Percentiles rank a stretch among this genome's conserved stretches.
Conservation (phyloP, 1,140 invertebrate species). For the Lordiphosa stackelbergi region DNA sequence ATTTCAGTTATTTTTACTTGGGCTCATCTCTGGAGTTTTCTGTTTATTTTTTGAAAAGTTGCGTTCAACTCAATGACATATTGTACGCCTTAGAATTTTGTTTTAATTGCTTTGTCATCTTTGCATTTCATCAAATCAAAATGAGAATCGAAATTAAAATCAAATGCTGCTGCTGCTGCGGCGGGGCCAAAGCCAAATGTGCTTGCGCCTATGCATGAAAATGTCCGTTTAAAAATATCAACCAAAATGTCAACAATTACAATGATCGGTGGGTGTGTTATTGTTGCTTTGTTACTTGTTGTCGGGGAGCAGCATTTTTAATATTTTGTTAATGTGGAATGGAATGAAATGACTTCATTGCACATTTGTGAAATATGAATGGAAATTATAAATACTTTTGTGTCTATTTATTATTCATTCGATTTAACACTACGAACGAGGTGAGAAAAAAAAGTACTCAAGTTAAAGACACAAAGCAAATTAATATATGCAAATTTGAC, state of each 20-base stretch:
- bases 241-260: conserved; percentile 52
- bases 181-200: conserved; percentile 35
- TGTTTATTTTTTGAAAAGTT: conserved; percentile 28
- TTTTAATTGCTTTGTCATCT: conserved; percentile 70
- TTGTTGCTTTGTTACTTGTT: conserved; percentile 16
- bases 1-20: conserved; percentile 25
- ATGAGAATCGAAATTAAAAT: conserved; percentile 40
- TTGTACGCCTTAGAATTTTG: conserved; percentile 54
- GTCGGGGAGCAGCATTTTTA: conserved; percentile 44
- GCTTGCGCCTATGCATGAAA: conserved; percentile 59
- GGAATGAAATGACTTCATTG: conserved; percentile 57
- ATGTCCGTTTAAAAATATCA: conserved; percentile 33
- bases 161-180: conserved; percentile 31
- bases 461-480: conserved; percentile 70
- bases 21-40: conserved; percentile 52
- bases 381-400: conserved; percentile 37
- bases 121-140: conserved; percentile 49
- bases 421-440: conserved; percentile 46
- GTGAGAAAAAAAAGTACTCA: conserved; percentile 22
- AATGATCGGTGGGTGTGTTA: conserved; percentile 23
- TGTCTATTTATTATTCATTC: conserved; percentile 30
- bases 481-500: conserved; percentile 45
- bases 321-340: conserved; percentile 6
- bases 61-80: conserved; percentile 52
- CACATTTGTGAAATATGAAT: conserved; percentile 45